phyloP scores from a whole-genome alignment of 2,113 vertebrate genomes.

The Myotis davidii region DNA sequence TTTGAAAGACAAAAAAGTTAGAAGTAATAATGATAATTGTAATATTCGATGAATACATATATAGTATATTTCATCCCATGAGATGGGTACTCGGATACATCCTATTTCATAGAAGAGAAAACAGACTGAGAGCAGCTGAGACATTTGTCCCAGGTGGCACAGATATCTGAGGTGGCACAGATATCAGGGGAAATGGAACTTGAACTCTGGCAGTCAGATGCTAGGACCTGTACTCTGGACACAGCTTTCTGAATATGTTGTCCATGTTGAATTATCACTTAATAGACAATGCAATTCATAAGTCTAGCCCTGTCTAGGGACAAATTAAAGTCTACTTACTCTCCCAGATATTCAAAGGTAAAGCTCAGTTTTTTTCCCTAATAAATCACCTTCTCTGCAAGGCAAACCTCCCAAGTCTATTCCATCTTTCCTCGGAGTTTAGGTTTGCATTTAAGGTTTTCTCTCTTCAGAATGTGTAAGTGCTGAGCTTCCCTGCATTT shows the following conservation, averaged over 20 bases:
- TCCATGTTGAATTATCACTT: not conserved
- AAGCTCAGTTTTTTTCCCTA: not conserved
- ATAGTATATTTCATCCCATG: not conserved
- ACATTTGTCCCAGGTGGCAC: not conserved
- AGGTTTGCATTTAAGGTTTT: not conserved
- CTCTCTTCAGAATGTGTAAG: too few species aligned
- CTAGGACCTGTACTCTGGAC: not conserved
- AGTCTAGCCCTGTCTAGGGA: not conserved
- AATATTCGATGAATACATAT: not conserved
- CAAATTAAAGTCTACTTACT: not conserved
- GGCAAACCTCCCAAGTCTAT: not conserved
- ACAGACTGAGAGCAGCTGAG: not conserved
- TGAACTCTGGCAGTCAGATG: not conserved
- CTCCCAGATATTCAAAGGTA: not conserved
- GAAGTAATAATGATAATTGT: not conserved
- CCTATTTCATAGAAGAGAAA: conserved; percentile 21
- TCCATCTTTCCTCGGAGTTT: not conserved
- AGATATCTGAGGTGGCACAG: not conserved
- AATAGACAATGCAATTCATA: not conserved
- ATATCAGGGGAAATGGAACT: not conserved
- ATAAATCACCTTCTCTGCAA: not conserved
- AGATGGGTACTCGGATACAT: not conserved
- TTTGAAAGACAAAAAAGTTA: not conserved
- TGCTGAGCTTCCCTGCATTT: not conserved
- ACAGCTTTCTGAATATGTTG: not conserved